These are phyloP conservation scores for Sebastes schlegelii DNA, from an alignment of 2,113 vertebrate species.

Conservation along the genomic window DNA sequence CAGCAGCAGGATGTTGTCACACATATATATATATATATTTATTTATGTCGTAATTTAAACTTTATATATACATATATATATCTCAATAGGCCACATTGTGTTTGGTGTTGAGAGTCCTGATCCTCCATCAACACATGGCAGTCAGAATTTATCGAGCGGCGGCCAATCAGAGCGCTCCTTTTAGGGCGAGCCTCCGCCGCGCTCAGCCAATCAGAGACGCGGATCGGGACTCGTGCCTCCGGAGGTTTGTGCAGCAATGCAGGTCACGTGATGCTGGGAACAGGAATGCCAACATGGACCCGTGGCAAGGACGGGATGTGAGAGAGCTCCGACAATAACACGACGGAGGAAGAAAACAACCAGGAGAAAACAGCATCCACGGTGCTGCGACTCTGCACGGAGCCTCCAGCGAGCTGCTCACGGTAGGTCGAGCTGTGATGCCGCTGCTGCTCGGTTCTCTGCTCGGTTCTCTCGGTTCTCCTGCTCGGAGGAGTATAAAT, in stretches of 20 bases:
- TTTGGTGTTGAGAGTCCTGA: not conserved
- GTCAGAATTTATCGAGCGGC: slow-evolving; percentile 49
- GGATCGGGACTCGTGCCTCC: slow-evolving; percentile 73
- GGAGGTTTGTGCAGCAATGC: slow-evolving; percentile 74
- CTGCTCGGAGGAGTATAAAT: slow-evolving; percentile 38
- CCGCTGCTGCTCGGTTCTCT: too few relatives aligned
- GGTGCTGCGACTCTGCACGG: not conserved
- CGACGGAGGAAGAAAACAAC: slow-evolving; percentile 45
- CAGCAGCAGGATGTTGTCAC: too few relatives aligned
- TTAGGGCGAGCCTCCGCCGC: slow-evolving; percentile 83
- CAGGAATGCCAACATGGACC: slow-evolving; percentile 88
- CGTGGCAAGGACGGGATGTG: slow-evolving; percentile 82
- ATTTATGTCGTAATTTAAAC: too few relatives aligned
- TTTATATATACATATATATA: too few relatives aligned
- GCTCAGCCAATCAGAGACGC: slow-evolving; percentile 70
- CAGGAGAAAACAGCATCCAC: slow-evolving; percentile 21
- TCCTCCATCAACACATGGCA: slow-evolving; percentile 73
- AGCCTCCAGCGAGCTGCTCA: not conserved
- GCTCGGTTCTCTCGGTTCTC: too few relatives aligned
- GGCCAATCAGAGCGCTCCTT: slow-evolving; percentile 75
- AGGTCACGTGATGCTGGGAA: slow-evolving; percentile 83
- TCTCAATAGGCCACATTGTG: slow-evolving; percentile 41
- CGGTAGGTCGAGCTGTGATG: slow-evolving; percentile 53
- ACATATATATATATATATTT: too few relatives aligned
- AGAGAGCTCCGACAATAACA: slow-evolving; percentile 72